phyloP scores from a whole-genome alignment of 2,113 vertebrate species.

The Macaca mulatta region DNA sequence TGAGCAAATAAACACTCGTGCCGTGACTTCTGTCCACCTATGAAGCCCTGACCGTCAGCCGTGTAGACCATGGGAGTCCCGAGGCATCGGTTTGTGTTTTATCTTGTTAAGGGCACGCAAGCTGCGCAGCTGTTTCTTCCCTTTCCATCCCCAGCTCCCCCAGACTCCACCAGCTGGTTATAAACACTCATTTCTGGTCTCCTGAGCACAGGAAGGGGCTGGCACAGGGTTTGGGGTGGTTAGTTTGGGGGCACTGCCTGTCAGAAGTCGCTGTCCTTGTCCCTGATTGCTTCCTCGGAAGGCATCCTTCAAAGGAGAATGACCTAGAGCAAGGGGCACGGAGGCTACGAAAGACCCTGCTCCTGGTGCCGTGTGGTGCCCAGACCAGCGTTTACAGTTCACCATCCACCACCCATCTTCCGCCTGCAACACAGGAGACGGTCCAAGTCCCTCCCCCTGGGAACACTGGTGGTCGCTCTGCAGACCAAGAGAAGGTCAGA shows the following conservation, averaged over 20 bases:
- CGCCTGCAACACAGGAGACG: fast-evolving
- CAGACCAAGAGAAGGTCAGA: not conserved
- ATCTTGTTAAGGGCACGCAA: too few species aligned
- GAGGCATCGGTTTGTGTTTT: fast-evolving
- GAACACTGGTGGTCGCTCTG: not conserved
- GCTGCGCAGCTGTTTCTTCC: not conserved
- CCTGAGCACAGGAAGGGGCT: not conserved
- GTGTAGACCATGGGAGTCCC: not conserved
- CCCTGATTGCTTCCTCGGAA: not conserved
- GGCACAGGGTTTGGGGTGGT: fast-evolving
- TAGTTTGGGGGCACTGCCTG: not conserved
- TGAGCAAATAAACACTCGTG: not conserved
- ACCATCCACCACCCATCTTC: not conserved
- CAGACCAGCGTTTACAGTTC: fast-evolving
- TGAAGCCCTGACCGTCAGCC: too few species aligned
- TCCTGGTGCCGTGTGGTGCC: fast-evolving
- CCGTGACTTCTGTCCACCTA: too few species aligned
- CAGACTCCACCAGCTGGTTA: not conserved
- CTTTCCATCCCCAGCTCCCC: not conserved
- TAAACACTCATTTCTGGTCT: not conserved
- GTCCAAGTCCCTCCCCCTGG: not conserved
- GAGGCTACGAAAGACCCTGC: not conserved
- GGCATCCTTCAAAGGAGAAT: fast-evolving
- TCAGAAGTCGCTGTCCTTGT: fast-evolving
- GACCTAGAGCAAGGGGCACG: too few species aligned